Evolutionary conservation across 2,797 vertebrate species (phyloP), one percentile per base, ranked within the genome.

Genomic region (Pipistrellus nathusii): DNA sequence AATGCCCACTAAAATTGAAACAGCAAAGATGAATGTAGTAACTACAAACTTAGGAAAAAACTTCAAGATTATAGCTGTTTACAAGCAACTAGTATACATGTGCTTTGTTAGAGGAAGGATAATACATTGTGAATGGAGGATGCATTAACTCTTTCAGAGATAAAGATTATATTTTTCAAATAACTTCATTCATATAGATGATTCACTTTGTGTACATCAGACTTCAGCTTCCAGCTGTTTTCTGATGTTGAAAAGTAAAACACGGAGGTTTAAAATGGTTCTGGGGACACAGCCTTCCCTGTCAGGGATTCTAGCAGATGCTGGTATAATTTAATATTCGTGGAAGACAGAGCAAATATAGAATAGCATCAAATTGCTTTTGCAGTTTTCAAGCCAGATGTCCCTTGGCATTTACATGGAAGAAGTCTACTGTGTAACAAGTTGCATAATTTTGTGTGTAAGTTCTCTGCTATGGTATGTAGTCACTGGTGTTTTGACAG

Each of bases 361-460:
- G 92, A 95, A 93, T 68, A 94, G 93, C 96, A 92, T 97, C 97
- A 97, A 98, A 96, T 35, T 92, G 97, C 96, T 95, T 32, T 97
- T 97, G 84, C 66, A 90, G 86, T 96, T 97, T 94, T 96, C 96
- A 96, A 98, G 77, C 96, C 98, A 98, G 97, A 97, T 98, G 97
- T 97, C 97, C 98, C 95, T 97, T 98, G 97, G 97, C 97, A 97
- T 97, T 97, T 97, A 93, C 55, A 96, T 90, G 88, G 93, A 98
- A 96, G 96, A 98, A 86, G 72, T 95, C 94, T 97, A 92, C 94
- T 94, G 59, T 96, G 94, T 94, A 97, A 84, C 57, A 96, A 91
- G 96, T 96, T 97, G 96, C 95, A 95, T 90, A 94, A 97, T 98
- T 97, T 96, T 95, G 97, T 93, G 96, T 77, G 95, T 94, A 97